phyloP scores from a whole-genome alignment of 2,888 invertebrate species.

The Limnephilus auricula region DNA sequence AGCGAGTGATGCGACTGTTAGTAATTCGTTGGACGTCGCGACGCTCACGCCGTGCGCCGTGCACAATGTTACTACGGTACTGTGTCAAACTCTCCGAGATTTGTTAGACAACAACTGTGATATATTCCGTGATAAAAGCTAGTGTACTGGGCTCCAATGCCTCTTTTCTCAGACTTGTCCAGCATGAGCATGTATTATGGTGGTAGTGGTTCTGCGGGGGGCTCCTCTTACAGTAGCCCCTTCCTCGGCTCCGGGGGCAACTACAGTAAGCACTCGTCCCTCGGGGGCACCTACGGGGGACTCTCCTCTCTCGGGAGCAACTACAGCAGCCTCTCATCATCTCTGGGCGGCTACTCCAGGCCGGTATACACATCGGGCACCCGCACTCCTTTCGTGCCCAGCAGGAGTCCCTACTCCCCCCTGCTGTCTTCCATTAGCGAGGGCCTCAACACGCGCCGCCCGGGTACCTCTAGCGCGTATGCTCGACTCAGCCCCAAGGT shows the following conservation, averaged over 20 bases:
- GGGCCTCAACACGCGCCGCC: slow-evolving; percentile 73
- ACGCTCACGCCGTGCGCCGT: slow-evolving; percentile 49
- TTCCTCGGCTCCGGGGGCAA: slow-evolving; percentile 76
- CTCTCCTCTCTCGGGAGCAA: slow-evolving; percentile 75
- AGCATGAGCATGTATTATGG: slow-evolving; percentile 79
- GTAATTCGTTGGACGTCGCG: slow-evolving; percentile 66
- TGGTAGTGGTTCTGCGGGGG: slow-evolving; percentile 72
- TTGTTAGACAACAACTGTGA: slow-evolving; percentile 51
- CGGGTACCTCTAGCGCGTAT: slow-evolving; percentile 70
- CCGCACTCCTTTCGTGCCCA: slow-evolving; percentile 69
- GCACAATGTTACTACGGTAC: slow-evolving; percentile 34
- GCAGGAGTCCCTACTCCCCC: slow-evolving; percentile 80
- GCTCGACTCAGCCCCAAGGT: slow-evolving; percentile 62
- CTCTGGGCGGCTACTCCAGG: slow-evolving; percentile 70
- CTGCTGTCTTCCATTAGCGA: slow-evolving; percentile 86
- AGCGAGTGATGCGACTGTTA: slow-evolving; percentile 63
- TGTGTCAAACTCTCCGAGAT: slow-evolving; percentile 46
- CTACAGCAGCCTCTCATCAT: slow-evolving; percentile 76
- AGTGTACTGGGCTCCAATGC: slow-evolving; percentile 74
- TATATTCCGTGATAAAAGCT: slow-evolving; percentile 30
- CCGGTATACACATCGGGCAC: slow-evolving; percentile 67
- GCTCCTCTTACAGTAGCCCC: slow-evolving; percentile 76
- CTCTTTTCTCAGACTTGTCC: slow-evolving; percentile 83
- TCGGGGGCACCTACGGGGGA: slow-evolving; percentile 74
- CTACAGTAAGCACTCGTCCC: slow-evolving; percentile 76